A percentile compares a stretch with the other conserved stretches of the same genome.
These are phyloP conservation scores for Epizoanthus rinbou DNA, from an alignment of 92 coral and sea anemone species.

Conservation along the genomic window DNA sequence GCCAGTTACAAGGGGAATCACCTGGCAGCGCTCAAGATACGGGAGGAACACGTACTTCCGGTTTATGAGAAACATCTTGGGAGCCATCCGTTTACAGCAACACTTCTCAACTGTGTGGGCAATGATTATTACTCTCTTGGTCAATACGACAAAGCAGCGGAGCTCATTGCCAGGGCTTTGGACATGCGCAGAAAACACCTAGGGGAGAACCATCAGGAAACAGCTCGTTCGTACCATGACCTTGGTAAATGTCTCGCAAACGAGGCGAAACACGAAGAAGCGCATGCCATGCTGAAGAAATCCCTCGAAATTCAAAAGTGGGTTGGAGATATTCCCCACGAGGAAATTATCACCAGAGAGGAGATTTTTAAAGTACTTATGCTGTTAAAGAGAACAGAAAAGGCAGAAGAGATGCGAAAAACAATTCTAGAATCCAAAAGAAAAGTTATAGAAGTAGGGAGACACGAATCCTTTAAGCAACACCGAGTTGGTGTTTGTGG, in stretches of 20 bases:
- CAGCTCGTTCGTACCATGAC: conserved; percentile 60
- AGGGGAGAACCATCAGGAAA: conserved; percentile 53
- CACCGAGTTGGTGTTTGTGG: no score
- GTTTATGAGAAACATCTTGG: conserved; percentile 48
- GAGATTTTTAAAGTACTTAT: not conserved
- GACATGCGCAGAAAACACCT: conserved; percentile 44
- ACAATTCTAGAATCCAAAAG: no score
- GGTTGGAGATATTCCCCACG: conserved; percentile 6
- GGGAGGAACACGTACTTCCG: conserved; percentile 40
- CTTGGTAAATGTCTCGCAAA: conserved; percentile 47
- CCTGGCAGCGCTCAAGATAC: conserved; percentile 6
- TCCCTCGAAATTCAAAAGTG: conserved; percentile 21
- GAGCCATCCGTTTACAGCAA: conserved; percentile 58
- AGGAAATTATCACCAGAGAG: not conserved
- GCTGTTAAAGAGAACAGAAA: not conserved
- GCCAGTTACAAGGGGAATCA: conserved; percentile 9
- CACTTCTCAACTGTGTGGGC: conserved; percentile 56
- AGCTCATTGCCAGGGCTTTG: conserved; percentile 38
- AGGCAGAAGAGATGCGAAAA: not conserved
- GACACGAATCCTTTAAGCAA: no score
- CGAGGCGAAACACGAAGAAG: conserved; percentile 39
- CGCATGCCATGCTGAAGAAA: conserved; percentile 40
- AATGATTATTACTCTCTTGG: conserved; percentile 52
- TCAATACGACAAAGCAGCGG: conserved; percentile 32
- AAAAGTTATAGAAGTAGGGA: no score